These are phyloP conservation scores for Lepidocyrtoides sp. DNA, from an alignment of 2,888 invertebrate species.

Conservation along the genomic window DNA sequence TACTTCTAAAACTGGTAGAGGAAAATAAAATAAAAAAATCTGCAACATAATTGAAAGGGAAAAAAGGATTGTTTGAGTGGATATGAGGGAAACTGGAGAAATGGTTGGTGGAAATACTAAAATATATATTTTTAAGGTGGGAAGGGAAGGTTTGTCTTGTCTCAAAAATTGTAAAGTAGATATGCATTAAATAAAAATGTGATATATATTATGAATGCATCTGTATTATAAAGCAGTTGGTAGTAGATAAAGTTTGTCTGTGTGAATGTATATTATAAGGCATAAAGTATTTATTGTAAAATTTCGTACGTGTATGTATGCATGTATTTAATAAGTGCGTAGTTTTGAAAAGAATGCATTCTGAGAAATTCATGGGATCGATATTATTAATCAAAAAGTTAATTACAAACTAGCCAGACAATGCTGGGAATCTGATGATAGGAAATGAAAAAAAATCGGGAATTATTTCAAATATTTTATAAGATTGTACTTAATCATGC, in stretches of 20 bases:
- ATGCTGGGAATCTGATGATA: background rate
- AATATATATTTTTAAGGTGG: background rate
- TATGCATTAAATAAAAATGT: background rate
- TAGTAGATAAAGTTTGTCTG: conserved; percentile 9
- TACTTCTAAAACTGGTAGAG: background rate
- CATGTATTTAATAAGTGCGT: background rate
- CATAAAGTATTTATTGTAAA: background rate
- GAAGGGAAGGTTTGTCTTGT: no score
- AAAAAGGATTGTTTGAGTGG: background rate
- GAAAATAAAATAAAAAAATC: background rate
- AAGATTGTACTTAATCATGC: background rate
- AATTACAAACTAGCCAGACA: background rate
- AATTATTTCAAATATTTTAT: background rate
- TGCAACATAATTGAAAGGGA: conserved; percentile 39
- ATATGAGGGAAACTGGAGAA: conserved; percentile 30
- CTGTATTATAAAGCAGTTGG: no score
- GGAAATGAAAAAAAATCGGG: conserved; percentile 1
- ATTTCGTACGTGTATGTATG: no score
- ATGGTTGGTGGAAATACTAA: no score
- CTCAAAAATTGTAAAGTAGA: no score
- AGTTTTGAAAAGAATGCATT: conserved; percentile 10
- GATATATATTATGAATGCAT: no score
- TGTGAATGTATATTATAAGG: background rate
- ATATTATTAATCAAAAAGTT: conserved; percentile 35
- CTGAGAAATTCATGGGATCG: background rate